A percentile compares a stretch with the other conserved stretches of the same genome.
phyloP scores from a whole-genome alignment of 2,113 vertebrate genomes.

The Platysteira castanea region DNA sequence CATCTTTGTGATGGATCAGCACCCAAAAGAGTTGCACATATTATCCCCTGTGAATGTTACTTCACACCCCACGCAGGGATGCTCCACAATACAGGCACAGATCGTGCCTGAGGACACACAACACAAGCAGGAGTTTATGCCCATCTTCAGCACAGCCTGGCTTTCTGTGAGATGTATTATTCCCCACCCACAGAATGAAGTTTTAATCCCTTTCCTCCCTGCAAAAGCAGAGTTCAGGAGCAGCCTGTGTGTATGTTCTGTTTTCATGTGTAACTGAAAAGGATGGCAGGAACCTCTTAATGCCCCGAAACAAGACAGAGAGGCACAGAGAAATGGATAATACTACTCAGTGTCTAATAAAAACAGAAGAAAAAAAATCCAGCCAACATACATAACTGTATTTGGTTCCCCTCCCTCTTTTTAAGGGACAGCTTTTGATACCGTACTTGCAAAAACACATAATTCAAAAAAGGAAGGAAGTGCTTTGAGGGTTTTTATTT shows the following conservation, averaged over 20 bases:
- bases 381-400: background rate
- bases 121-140: background rate
- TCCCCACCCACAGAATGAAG: background rate
- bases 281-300: background rate
- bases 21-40: background rate
- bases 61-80: background rate
- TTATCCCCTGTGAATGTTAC: background rate
- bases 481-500: slow-evolving; percentile 56
- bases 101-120: background rate
- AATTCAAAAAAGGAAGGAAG: slow-evolving; percentile 62
- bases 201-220: background rate
- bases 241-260: background rate
- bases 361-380: background rate
- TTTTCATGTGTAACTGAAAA: background rate
- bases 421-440: slow-evolving; percentile 41
- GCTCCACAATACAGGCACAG: background rate
- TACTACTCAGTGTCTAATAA: background rate
- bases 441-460: slow-evolving; percentile 21
- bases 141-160: background rate
- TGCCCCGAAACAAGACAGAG: background rate
- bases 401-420: background rate
- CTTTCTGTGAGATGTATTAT: background rate
- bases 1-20: background rate
- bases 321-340: background rate
- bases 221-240: background rate